phyloP scores from a whole-genome alignment of 2,888 invertebrate species.

The Cremastinae sp. region DNA sequence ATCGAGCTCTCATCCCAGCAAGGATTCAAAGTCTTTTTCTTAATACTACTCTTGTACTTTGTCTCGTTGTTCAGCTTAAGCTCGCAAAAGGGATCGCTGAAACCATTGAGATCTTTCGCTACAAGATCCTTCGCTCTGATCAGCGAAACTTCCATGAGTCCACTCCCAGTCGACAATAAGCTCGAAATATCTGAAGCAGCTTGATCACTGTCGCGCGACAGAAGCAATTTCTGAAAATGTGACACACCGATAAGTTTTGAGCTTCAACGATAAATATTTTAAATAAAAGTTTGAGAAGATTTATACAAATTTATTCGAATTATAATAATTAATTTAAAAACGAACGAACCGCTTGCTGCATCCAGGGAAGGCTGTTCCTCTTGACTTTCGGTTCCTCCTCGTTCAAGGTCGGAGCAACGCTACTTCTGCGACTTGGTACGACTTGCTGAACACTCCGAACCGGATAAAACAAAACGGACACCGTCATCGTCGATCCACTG shows the following conservation, averaged over 20 bases:
- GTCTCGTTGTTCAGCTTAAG: conserved; percentile 80
- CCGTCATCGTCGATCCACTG: conserved; percentile 76
- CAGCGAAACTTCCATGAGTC: conserved; percentile 81
- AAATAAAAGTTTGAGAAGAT: neutral
- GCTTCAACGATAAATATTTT: too few species aligned
- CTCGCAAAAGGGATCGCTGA: conserved; percentile 82
- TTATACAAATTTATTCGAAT: too few species aligned
- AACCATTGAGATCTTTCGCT: conserved; percentile 82
- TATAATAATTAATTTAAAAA: neutral
- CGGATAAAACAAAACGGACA: conserved; percentile 81
- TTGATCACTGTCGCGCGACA: conserved; percentile 73
- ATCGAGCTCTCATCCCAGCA: conserved; percentile 82
- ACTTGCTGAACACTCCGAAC: conserved; percentile 76
- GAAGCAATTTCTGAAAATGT: conserved; percentile 73
- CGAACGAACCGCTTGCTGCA: conserved; percentile 78
- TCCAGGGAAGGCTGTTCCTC: conserved; percentile 78
- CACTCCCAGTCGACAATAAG: conserved; percentile 77
- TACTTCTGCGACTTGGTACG: conserved; percentile 71
- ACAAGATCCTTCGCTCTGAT: conserved; percentile 81
- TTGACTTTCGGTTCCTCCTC: conserved; percentile 76
- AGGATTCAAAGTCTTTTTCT: conserved; percentile 82
- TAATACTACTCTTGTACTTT: conserved; percentile 81
- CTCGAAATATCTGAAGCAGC: conserved; percentile 77
- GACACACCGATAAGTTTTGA: conserved; percentile 4
- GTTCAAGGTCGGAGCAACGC: conserved; percentile 66